These are phyloP conservation scores for Vombatus ursinus DNA, from an alignment of 2,113 vertebrate species.

Conservation along the genomic window DNA sequence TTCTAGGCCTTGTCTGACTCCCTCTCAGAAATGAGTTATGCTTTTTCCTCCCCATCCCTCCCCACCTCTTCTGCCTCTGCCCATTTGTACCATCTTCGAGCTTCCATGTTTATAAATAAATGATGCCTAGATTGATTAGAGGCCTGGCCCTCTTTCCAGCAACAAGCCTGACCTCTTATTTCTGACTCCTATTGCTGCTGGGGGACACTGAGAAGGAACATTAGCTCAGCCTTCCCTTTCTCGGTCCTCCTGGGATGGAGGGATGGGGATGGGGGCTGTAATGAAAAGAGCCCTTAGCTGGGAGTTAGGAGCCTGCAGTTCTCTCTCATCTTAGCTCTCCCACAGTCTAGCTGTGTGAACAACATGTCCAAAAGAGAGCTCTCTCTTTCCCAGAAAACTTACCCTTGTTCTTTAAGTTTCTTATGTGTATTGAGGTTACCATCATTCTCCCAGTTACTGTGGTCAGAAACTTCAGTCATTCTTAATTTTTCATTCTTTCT, in stretches of 20 bases:
- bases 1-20: not conserved
- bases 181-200: slow-evolving; percentile 60
- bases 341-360: not conserved
- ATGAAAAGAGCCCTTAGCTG: slow-evolving; percentile 10
- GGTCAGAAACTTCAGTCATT: not conserved
- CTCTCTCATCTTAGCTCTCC: not conserved
- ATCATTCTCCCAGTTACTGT: not conserved
- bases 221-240: slow-evolving; percentile 44
- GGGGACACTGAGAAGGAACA: not conserved
- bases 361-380: not conserved
- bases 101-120: slow-evolving; percentile 75
- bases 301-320: not conserved
- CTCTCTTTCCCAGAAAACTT: not conserved
- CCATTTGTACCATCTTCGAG: slow-evolving; percentile 41
- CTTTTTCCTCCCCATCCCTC: not conserved
- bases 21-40: slow-evolving; percentile 24
- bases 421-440: not conserved
- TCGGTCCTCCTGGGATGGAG: not conserved
- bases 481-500: not conserved
- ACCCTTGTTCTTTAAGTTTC: not conserved
- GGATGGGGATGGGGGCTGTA: not conserved
- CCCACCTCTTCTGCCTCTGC: slow-evolving; percentile 19
- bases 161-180: slow-evolving; percentile 65
- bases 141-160: slow-evolving; percentile 66
- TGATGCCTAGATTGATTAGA: slow-evolving; percentile 78